Conservation (phyloP, 1,140 invertebrate genomes). For the Hydropsyche tenuis region DNA sequence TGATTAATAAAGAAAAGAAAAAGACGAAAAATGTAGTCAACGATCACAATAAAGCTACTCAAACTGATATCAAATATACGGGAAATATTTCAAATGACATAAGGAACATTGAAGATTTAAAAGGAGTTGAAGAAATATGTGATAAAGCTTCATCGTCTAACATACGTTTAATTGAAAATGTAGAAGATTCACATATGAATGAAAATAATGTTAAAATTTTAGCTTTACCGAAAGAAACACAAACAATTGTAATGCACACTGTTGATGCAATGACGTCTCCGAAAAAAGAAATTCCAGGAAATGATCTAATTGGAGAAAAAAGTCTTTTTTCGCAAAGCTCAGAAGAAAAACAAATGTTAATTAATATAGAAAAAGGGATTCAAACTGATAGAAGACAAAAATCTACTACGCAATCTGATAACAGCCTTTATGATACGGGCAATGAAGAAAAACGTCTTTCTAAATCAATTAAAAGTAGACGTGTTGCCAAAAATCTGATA, state of each 20-base stretch:
- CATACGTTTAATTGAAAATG: background rate
- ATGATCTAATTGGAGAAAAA: too few relatives aligned
- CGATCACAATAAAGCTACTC: conserved; percentile 10
- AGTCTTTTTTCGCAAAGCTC: too few relatives aligned
- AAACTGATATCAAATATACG: conserved; percentile 14
- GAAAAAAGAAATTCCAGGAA: conserved; percentile 58
- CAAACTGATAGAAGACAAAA: conserved; percentile 47
- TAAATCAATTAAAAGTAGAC: background rate
- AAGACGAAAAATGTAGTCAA: background rate
- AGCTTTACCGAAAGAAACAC: conserved; percentile 57
- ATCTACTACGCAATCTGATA: background rate
- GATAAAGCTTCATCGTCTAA: background rate
- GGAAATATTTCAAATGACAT: conserved; percentile 48
- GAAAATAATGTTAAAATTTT: background rate
- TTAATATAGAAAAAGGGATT: conserved; percentile 37
- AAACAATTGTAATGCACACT: conserved; percentile 57
- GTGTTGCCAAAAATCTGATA: background rate
- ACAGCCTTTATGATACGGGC: conserved; percentile 19
- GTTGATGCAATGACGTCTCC: conserved; percentile 57
- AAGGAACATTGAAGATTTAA: conserved; percentile 39
- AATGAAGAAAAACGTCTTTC: background rate
- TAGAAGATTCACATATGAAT: conserved; percentile 17
- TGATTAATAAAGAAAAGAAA: background rate
- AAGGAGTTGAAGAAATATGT: background rate
- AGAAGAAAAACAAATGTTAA: too few relatives aligned